phyloP scores from a whole-genome alignment of 2,888 invertebrate genomes.

The Cheilosia urbana region DNA sequence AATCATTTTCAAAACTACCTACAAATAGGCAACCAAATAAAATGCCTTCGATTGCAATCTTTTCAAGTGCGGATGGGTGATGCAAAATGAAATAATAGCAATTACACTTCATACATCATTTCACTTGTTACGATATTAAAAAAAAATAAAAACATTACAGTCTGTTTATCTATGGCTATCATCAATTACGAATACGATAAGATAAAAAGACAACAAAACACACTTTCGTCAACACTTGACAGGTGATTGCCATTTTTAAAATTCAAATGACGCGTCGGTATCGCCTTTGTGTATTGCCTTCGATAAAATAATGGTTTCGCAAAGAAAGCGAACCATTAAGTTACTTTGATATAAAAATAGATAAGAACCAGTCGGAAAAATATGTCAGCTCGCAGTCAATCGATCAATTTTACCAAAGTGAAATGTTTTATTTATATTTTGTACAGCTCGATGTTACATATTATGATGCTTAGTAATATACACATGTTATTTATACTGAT shows the following conservation, averaged over 20 bases:
- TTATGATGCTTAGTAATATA: neutral
- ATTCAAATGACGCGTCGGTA: slow-evolving; percentile 1
- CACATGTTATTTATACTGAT: slow-evolving; percentile 19
- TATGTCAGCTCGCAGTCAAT: neutral
- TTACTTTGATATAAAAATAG: slow-evolving; percentile 6
- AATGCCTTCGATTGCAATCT: neutral
- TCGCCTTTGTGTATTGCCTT: neutral
- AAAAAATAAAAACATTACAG: slow-evolving; percentile 3
- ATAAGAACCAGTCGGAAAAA: neutral
- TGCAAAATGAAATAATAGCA: slow-evolving; percentile 29
- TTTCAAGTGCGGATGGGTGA: slow-evolving; percentile 22
- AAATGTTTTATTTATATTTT: neutral
- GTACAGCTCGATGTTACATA: too few species aligned
- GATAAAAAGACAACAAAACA: slow-evolving; percentile 22
- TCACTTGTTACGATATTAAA: slow-evolving; percentile 1
- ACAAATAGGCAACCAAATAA: neutral
- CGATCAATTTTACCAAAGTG: slow-evolving; percentile 45
- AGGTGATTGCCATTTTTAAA: neutral
- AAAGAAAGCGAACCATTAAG: neutral
- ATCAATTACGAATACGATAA: slow-evolving; percentile 1
- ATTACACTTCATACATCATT: slow-evolving; percentile 29
- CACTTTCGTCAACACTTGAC: neutral
- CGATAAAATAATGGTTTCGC: neutral
- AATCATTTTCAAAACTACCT: neutral
- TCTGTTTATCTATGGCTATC: slow-evolving; percentile 22